Percentiles rank a stretch among this genome's conserved stretches.
Evolutionary conservation across 2,888 invertebrate genomes (phyloP).

Genomic region (Lepidonotus clava): DNA sequence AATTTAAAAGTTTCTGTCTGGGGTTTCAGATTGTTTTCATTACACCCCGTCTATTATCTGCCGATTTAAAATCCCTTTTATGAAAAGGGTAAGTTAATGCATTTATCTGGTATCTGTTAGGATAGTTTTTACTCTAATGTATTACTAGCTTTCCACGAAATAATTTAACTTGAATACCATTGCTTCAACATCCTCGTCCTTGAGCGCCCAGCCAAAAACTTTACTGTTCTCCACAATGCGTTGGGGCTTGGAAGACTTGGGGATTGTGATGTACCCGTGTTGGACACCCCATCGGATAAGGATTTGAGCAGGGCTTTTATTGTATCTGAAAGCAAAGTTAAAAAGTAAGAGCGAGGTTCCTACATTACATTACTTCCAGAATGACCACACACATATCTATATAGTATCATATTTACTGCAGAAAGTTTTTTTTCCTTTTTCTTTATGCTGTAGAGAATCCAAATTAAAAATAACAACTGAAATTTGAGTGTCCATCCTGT

Average conservation of each 20-base stretch:
- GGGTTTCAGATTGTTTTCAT: no score
- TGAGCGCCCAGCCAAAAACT: constrained; percentile 70
- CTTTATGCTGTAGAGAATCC: neutral
- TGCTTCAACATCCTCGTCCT: constrained; percentile 67
- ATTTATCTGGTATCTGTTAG: no score
- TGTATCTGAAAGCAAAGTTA: constrained; percentile 61
- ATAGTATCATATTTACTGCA: neutral
- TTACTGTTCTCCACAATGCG: constrained; percentile 68
- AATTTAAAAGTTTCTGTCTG: no score
- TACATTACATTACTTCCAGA: no score
- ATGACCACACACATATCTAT: no score
- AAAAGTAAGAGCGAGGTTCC: no score
- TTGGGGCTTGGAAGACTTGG: constrained; percentile 66
- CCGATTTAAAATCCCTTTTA: no score
- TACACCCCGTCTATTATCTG: no score
- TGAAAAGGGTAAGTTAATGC: no score
- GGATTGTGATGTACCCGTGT: constrained; percentile 72
- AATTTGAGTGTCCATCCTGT: neutral
- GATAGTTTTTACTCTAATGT: no score
- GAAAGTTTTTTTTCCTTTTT: neutral
- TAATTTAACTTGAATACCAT: constrained; percentile 13
- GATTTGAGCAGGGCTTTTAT: constrained; percentile 68
- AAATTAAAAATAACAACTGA: neutral
- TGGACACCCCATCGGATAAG: constrained; percentile 72
- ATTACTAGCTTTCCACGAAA: no score